Base-by-base conservation (phyloP, 2,113 vertebrate species). In the Mus spicilegus region DNA sequence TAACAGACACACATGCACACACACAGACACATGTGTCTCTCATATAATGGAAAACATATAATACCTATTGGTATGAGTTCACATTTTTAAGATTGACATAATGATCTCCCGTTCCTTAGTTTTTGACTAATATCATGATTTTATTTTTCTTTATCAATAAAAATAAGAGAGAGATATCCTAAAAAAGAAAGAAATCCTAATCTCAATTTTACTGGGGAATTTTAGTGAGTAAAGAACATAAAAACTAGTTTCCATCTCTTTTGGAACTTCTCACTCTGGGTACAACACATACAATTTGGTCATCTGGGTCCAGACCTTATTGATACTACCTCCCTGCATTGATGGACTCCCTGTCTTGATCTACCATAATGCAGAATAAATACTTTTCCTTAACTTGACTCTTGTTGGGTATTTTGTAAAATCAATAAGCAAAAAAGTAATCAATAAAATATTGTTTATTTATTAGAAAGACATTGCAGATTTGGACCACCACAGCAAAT, bases 221-320 rank as follows among this genome's bases (percentile, higher is more conserved):
- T 54, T 19, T 7, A 87, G 19, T 54, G 20, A 72, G 36, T n/a
- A 26, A 56, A 87, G 33, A 54, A n/a, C 7, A 56, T 14, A 72
- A 56, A 56, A n/a, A 28, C 13, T 20, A 54, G 33, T 33, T 3
- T 56, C 13, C 20, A 54, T 70, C 7, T 56, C 33, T 70, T 3
- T n/a, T 54, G 10, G 0, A 33, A 7, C 3, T 54, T 2, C 46
- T 51, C 54, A 17, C 9, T 87, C 9, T 51, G 46, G 0, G 1
- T 70, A n/a, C 1, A 72, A 49, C 7, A 49, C 49, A 49, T 49
- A 49, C 7, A 49, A 28, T 72, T 7, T 39, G 12, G 36, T 36
- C 5, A 39, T 51, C 67, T 39, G 2, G 3, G 1, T 87, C 33
- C 10, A n/a, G 9, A 13, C 30, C 12, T 7, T 72, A 22, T 14